A percentile compares a stretch with the other conserved stretches of the same genome.
These are phyloP conservation scores for Stegodyphus dumicola DNA, from an alignment of 1,140 invertebrate species.

Conservation along the genomic window DNA sequence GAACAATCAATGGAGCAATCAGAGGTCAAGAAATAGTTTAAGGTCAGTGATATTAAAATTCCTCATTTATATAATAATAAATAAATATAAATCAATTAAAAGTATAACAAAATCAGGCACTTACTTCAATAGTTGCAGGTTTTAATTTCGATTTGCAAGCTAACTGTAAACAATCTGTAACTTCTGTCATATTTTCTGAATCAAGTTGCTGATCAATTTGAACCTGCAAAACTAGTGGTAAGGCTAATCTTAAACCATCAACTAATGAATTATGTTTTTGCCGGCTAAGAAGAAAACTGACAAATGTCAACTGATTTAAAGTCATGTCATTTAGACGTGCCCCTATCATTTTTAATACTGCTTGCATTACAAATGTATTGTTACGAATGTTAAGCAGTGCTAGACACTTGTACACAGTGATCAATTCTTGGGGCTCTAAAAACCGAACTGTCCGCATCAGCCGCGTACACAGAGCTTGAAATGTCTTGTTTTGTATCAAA, in stretches of 20 bases:
- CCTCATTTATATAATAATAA: too few relatives aligned
- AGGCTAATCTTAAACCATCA: slow-evolving; percentile 56
- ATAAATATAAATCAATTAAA: too few relatives aligned
- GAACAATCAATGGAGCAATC: too few relatives aligned
- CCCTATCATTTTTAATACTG: slow-evolving; percentile 49
- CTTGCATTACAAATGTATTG: slow-evolving; percentile 50
- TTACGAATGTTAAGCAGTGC: slow-evolving; percentile 24
- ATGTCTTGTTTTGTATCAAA: slow-evolving; percentile 22
- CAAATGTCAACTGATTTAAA: slow-evolving; percentile 47
- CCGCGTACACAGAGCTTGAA: slow-evolving; percentile 27
- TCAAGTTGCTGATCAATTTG: slow-evolving; percentile 61
- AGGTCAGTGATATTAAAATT: too few relatives aligned
- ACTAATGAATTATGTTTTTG: slow-evolving; percentile 55
- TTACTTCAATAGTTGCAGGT: slow-evolving; percentile 34
- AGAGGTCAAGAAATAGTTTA: too few relatives aligned
- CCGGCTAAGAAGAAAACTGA: slow-evolving; percentile 47
- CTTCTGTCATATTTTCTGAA: slow-evolving; percentile 32
- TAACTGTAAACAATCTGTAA: slow-evolving; percentile 39
- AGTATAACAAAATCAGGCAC: background rate
- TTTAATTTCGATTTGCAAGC: slow-evolving; percentile 31
- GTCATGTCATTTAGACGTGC: slow-evolving; percentile 52
- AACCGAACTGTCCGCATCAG: slow-evolving; percentile 39
- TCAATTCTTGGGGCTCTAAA: slow-evolving; percentile 36
- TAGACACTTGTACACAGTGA: slow-evolving; percentile 38
- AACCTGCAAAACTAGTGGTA: slow-evolving; percentile 62